phyloP scores from a whole-genome alignment of 2,888 invertebrate species.

The Mesochorus sp. region DNA sequence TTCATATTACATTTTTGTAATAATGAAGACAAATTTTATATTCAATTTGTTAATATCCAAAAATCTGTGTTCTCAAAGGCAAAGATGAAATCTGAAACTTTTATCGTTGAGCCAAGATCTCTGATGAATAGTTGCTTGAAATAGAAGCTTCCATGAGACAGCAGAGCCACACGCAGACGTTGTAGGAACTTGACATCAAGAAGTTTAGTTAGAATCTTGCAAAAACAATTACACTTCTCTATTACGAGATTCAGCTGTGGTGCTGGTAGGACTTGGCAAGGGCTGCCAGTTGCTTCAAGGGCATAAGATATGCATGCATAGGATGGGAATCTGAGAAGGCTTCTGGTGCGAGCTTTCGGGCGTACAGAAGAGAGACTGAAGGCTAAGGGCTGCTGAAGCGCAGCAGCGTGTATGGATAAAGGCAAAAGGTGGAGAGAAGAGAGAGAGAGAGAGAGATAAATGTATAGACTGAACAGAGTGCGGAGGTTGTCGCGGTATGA shows the following conservation, averaged over 20 bases:
- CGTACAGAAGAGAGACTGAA: conserved; percentile 5
- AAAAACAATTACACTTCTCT: conserved; percentile 68
- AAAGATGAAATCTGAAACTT: too few species aligned
- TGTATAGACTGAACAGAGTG: not conserved
- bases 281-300: conserved; percentile 66
- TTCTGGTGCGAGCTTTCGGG: conserved; percentile 34
- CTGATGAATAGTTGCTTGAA: not conserved
- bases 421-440: not conserved
- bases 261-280: conserved; percentile 66
- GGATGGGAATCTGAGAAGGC: not conserved
- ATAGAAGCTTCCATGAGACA: not conserved
- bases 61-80: too few species aligned
- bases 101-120: not conserved
- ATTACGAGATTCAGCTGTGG: conserved; percentile 57
- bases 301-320: conserved; percentile 67
- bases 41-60: too few species aligned
- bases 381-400: not conserved
- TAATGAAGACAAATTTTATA: too few species aligned
- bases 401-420: not conserved
- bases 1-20: too few species aligned
- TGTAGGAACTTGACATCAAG: not conserved
- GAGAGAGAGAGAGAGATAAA: not conserved
- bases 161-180: not conserved
- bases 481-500: conserved; percentile 9
- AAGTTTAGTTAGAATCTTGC: conserved; percentile 50